phyloP scores from a whole-genome alignment of 2,797 vertebrate species.

The Propithecus deckenii region DNA sequence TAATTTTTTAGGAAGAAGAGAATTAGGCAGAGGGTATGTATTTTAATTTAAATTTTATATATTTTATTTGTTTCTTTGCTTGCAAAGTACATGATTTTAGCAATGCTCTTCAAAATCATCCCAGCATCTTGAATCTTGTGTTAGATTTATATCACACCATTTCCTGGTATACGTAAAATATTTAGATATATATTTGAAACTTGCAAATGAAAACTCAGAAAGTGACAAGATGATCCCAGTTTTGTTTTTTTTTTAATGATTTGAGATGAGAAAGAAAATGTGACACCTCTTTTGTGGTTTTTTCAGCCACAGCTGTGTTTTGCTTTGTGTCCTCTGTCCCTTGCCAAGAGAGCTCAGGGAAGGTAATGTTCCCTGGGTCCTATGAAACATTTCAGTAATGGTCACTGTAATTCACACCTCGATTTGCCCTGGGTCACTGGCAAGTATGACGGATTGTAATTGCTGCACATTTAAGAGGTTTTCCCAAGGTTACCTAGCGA shows the following conservation, averaged over 20 bases:
- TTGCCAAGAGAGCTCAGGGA: background rate
- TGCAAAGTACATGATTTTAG: background rate
- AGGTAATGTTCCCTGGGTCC: background rate
- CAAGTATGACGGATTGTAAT: conserved; percentile 43
- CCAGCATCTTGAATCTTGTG: background rate
- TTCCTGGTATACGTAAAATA: background rate
- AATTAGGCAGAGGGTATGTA: background rate
- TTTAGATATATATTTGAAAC: background rate
- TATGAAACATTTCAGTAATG: background rate
- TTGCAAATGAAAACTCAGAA: conserved; percentile 20
- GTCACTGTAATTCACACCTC: conserved; percentile 13
- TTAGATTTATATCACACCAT: background rate
- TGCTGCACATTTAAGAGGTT: background rate
- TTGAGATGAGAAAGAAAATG: background rate
- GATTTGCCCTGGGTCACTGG: conserved; percentile 1
- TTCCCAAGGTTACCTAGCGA: conserved; percentile 32
- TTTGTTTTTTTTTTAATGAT: background rate
- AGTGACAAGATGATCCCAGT: background rate
- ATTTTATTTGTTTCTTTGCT: background rate
- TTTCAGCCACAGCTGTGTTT: background rate
- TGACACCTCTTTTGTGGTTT: background rate
- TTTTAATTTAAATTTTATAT: background rate
- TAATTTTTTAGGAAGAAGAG: background rate
- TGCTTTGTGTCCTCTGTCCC: background rate
- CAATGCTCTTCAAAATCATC: background rate